A percentile compares a stretch with the other conserved stretches of the same genome.
Conservation (phyloP, 2,113 vertebrate species). For the Seriola aureovittata region DNA sequence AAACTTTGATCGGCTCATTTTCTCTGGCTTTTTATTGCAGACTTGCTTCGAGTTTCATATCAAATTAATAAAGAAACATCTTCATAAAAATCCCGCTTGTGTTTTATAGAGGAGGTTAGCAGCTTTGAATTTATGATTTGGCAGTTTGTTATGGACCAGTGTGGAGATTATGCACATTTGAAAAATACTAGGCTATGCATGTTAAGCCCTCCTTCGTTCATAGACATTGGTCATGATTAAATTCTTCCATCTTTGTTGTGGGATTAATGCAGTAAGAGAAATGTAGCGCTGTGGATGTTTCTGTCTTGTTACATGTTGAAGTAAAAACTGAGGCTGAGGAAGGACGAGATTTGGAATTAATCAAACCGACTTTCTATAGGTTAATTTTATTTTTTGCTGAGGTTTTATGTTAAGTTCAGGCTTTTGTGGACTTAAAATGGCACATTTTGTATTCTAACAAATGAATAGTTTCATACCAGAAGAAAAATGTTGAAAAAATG, state of each 20-base stretch:
- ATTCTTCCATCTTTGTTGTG: slow-evolving; percentile 35
- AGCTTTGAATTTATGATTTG: slow-evolving; percentile 24
- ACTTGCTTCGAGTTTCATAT: slow-evolving; percentile 20
- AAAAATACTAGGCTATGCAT: slow-evolving; percentile 37
- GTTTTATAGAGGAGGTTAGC: neutral
- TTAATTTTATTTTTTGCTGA: slow-evolving; percentile 12
- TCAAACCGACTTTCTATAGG: slow-evolving; percentile 1
- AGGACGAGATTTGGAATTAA: slow-evolving; percentile 24
- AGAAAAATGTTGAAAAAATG: neutral
- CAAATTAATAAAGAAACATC: slow-evolving; percentile 1
- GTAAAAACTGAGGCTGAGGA: slow-evolving; percentile 26
- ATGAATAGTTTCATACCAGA: slow-evolving; percentile 38
- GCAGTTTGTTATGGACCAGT: slow-evolving; percentile 36
- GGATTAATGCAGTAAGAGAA: slow-evolving; percentile 34
- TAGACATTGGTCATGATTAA: slow-evolving; percentile 12
- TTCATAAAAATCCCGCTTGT: neutral
- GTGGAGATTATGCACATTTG: slow-evolving; percentile 32
- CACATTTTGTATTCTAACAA: slow-evolving; percentile 34
- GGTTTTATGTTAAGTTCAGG: slow-evolving; percentile 27
- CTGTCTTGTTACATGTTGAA: slow-evolving; percentile 8
- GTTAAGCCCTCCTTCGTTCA: slow-evolving; percentile 12
- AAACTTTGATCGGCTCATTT: slow-evolving; percentile 46
- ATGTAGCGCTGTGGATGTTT: slow-evolving; percentile 39
- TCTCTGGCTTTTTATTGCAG: slow-evolving; percentile 11
- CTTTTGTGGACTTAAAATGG: slow-evolving; percentile 36